Percentiles rank a stretch among this genome's conserved stretches.
These are phyloP conservation scores for Phyllostomus discolor DNA, from an alignment of 2,113 vertebrate species.

Conservation along the genomic window DNA sequence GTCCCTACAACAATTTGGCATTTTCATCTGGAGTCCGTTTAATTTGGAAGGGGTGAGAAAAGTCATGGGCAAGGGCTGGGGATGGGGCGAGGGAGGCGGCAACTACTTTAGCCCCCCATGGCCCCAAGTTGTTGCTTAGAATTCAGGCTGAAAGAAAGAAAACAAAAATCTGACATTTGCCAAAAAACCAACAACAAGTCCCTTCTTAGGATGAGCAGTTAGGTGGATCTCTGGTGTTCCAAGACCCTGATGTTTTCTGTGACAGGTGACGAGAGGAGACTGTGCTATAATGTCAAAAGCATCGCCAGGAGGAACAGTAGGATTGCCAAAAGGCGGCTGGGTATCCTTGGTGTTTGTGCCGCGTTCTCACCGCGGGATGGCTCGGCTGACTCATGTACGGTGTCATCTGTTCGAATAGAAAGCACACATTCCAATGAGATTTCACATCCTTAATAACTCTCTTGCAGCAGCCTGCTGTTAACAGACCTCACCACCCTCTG, in stretches of 20 bases:
- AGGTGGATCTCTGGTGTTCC: slow-evolving; percentile 86
- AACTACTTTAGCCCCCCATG: slow-evolving; percentile 75
- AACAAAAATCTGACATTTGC: slow-evolving; percentile 92
- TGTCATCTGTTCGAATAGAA: slow-evolving; percentile 93
- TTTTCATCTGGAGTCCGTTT: slow-evolving; percentile 89
- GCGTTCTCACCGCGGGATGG: slow-evolving; percentile 93
- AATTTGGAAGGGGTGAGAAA: slow-evolving; percentile 80
- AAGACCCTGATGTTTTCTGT: slow-evolving; percentile 83
- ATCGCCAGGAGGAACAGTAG: slow-evolving; percentile 89
- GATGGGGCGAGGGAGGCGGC: slow-evolving; percentile 47
- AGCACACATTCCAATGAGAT: slow-evolving; percentile 83
- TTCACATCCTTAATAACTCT: slow-evolving; percentile 80
- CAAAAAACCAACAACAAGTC: slow-evolving; percentile 87
- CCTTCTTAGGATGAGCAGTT: slow-evolving; percentile 85
- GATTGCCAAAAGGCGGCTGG: slow-evolving; percentile 86
- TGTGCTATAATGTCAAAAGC: slow-evolving; percentile 97
- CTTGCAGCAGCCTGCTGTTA: slow-evolving; percentile 74
- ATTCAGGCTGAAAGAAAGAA: slow-evolving; percentile 82
- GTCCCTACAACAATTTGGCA: slow-evolving; percentile 90
- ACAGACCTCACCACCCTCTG: slow-evolving; percentile 78
- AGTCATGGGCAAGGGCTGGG: slow-evolving; percentile 75
- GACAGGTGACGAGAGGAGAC: slow-evolving; percentile 79
- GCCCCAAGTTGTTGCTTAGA: slow-evolving; percentile 86
- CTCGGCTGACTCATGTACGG: slow-evolving; percentile 95
- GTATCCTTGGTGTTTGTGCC: slow-evolving; percentile 87